Conservation (phyloP, 2,888 invertebrate species). For the Crioceris asparagi region DNA sequence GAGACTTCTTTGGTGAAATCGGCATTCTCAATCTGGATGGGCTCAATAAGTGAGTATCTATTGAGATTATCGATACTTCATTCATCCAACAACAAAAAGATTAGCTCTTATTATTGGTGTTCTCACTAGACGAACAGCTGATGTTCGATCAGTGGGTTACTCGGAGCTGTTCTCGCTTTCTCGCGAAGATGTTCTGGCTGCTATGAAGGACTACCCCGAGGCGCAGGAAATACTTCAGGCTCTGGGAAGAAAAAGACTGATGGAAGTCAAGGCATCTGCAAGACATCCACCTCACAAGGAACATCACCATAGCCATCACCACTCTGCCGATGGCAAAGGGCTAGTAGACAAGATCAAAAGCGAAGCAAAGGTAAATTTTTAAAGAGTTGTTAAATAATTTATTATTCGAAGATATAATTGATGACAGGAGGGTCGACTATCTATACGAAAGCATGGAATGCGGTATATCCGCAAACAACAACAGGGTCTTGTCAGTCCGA, state of each 20-base stretch:
- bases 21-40: constrained; percentile 93
- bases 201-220: constrained; percentile 96
- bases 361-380: constrained; percentile 55
- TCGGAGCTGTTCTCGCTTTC: constrained; percentile 91
- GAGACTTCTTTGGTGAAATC: constrained; percentile 96
- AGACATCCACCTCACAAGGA: constrained; percentile 29
- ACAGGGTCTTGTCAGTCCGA: no score
- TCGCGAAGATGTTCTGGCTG: constrained; percentile 84
- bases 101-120: no score
- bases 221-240: constrained; percentile 90
- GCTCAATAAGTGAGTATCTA: constrained; percentile 73
- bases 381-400: neutral
- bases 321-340: constrained; percentile 41
- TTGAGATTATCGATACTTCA: constrained; percentile 7
- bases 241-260: constrained; percentile 72
- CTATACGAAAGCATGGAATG: no score
- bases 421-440: no score
- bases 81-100: constrained; percentile 14
- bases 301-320: constrained; percentile 24
- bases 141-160: constrained; percentile 91
- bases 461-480: no score
- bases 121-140: constrained; percentile 73
- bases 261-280: constrained; percentile 58
- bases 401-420: no score
- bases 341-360: constrained; percentile 75